Percentiles rank a stretch among this genome's conserved stretches.
These are phyloP conservation scores for Radopholus similis DNA, from an alignment of 1,140 invertebrate species.

Conservation along the genomic window DNA sequence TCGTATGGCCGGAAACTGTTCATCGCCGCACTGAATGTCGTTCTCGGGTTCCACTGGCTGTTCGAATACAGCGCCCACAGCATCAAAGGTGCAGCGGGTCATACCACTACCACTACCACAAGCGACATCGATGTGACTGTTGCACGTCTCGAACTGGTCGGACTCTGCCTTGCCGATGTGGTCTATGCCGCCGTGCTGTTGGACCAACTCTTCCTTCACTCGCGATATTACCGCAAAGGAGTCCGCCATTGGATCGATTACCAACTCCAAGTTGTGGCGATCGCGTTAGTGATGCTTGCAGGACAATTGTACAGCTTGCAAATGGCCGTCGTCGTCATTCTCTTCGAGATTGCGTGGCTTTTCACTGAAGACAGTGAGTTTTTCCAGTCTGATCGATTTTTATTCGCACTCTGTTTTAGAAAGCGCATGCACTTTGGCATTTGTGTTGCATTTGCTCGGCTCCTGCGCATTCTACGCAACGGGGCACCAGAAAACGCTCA, in stretches of 20 bases:
- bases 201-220: background rate
- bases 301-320: constrained; percentile 9
- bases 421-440: background rate
- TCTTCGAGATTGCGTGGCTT: background rate
- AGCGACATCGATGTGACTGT: background rate
- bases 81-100: background rate
- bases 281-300: constrained; percentile 19
- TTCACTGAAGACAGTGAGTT: constrained; percentile 7
- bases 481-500: constrained; percentile 35
- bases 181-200: constrained; percentile 18
- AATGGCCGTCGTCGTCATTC: constrained; percentile 2
- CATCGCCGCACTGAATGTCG: no score
- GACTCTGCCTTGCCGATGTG: constrained; percentile 13
- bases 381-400: background rate
- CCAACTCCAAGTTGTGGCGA: constrained; percentile 5
- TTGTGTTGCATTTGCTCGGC: constrained; percentile 17
- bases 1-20: constrained; percentile 22
- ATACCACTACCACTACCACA: background rate
- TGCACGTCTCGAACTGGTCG: background rate
- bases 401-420: background rate
- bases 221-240: background rate
- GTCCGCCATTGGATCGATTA: background rate
- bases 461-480: constrained; percentile 17
- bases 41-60: constrained; percentile 24
- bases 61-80: constrained; percentile 10